These are phyloP conservation scores for Miniopterus natalensis DNA, from an alignment of 2,113 vertebrate genomes.

Conservation along the genomic window DNA sequence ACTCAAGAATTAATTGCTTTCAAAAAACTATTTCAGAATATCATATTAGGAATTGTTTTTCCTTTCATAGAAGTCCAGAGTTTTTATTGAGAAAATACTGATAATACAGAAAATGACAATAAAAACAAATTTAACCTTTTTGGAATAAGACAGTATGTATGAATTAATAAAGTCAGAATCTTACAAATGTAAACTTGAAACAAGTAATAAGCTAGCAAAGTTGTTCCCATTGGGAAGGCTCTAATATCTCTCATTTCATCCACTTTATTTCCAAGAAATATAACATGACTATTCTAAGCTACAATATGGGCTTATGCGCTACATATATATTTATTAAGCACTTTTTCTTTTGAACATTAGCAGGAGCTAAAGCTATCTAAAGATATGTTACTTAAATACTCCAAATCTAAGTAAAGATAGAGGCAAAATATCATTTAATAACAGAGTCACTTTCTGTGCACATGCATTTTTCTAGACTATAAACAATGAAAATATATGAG, in stretches of 20 bases:
- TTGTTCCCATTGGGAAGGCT: background rate
- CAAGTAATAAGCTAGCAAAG: background rate
- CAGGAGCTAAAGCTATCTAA: constrained; percentile 6
- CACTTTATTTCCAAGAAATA: background rate
- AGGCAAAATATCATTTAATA: constrained; percentile 29
- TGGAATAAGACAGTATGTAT: background rate
- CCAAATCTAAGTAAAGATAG: constrained; percentile 27
- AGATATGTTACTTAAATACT: constrained; percentile 12
- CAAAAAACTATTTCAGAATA: background rate
- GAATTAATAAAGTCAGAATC: constrained; percentile 9
- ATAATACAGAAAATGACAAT: background rate
- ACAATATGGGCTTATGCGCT: background rate
- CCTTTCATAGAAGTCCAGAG: constrained; percentile 2
- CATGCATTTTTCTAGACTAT: constrained; percentile 34
- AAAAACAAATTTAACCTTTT: background rate
- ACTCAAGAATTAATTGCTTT: background rate
- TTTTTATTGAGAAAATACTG: background rate
- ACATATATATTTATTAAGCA: background rate
- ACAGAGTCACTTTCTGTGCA: background rate
- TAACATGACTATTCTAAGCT: constrained; percentile 20
- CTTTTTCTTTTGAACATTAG: constrained; percentile 49
- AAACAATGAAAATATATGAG: constrained; percentile 20
- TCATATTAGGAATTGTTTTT: background rate
- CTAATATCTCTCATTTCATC: background rate
- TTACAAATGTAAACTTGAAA: background rate